phyloP scores from a whole-genome alignment of 2,888 invertebrate genomes.

The Dexiosoma caninum region DNA sequence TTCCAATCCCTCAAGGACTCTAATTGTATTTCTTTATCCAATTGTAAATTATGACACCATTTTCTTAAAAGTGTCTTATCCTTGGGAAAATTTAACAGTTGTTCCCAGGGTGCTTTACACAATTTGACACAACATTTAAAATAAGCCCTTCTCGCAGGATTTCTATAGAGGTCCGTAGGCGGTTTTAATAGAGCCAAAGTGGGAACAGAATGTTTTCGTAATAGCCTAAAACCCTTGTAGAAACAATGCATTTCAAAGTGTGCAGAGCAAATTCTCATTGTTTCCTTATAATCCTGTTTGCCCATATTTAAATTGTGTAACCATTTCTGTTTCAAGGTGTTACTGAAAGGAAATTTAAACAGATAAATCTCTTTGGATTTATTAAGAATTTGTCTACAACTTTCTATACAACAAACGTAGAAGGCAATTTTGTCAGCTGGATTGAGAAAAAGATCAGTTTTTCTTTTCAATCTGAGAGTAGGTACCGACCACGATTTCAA shows the following conservation, averaged over 20 bases:
- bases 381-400: conserved; percentile 64
- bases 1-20: conserved; percentile 58
- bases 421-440: conserved; percentile 47
- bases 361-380: conserved; percentile 60
- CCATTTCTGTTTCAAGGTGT: conserved; percentile 58
- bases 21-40: conserved; percentile 25
- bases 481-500: conserved; percentile 61
- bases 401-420: conserved; percentile 66
- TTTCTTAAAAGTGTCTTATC: conserved; percentile 64
- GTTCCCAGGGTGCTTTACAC: conserved; percentile 25
- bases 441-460: conserved; percentile 41
- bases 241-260: conserved; percentile 63
- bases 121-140: conserved; percentile 46
- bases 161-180: conserved; percentile 15
- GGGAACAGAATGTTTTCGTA: conserved; percentile 47
- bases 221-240: conserved; percentile 1
- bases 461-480: conserved; percentile 58
- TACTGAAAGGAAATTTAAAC: conserved; percentile 68
- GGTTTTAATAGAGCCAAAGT: conserved; percentile 32
- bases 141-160: conserved; percentile 16
- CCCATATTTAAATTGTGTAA: conserved; percentile 55
- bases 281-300: conserved; percentile 28
- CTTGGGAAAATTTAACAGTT: conserved; percentile 42
- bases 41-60: conserved; percentile 70
- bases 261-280: conserved; percentile 53